Conservation (phyloP, 2,797 vertebrate genomes). For the Myotis pilosus region DNA sequence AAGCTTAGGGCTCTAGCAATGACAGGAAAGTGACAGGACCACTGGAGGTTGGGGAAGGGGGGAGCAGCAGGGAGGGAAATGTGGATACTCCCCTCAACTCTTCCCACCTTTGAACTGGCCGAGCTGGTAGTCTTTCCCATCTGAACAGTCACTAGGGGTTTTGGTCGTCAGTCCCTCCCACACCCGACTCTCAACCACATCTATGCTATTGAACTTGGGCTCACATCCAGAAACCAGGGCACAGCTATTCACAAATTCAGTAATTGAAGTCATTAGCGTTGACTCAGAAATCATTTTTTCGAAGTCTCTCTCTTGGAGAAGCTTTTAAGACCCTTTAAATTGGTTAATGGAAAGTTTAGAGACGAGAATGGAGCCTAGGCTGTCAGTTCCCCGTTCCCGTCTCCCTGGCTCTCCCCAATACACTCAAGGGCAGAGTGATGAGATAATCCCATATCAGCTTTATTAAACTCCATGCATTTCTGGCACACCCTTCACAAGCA, state of each 20-base stretch:
- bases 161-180: not conserved
- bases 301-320: conserved; percentile 71
- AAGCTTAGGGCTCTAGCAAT: not conserved
- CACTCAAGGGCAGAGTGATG: conserved; percentile 55
- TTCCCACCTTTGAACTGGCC: not conserved
- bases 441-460: conserved; percentile 61
- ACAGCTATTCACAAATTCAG: conserved; percentile 75
- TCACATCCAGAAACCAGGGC: conserved; percentile 71
- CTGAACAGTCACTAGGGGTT: not conserved
- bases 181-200: not conserved
- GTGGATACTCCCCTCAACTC: not conserved
- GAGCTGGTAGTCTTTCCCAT: not conserved
- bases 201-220: conserved; percentile 67
- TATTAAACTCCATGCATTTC: conserved; percentile 63
- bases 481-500: conserved; percentile 42
- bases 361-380: conserved; percentile 59
- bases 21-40: not conserved
- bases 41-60: not conserved
- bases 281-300: conserved; percentile 76
- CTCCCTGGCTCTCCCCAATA: conserved; percentile 51
- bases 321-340: conserved; percentile 77
- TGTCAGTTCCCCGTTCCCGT: conserved; percentile 26
- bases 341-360: conserved; percentile 73
- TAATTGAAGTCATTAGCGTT: conserved; percentile 75
- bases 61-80: not conserved